These are phyloP conservation scores for Onychostruthus taczanowskii DNA, from an alignment of 2,113 vertebrate genomes.

Conservation along the genomic window DNA sequence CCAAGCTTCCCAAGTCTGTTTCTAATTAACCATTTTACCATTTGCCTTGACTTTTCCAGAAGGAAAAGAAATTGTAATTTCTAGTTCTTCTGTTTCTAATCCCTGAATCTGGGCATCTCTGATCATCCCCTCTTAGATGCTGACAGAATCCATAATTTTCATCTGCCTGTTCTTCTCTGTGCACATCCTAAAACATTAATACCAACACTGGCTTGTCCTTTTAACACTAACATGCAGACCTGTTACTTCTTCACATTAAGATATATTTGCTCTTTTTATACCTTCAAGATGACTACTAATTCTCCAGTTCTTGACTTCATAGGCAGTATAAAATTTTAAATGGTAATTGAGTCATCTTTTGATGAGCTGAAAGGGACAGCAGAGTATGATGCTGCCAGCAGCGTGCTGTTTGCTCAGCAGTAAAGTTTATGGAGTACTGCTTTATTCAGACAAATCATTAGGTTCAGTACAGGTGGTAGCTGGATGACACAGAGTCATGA, in stretches of 20 bases:
- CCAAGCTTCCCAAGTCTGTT: background rate
- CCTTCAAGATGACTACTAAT: background rate
- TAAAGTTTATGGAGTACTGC: slow-evolving; percentile 45
- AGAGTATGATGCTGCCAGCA: background rate
- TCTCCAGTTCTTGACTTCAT: slow-evolving; percentile 20
- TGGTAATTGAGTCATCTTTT: slow-evolving; percentile 51
- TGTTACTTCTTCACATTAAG: slow-evolving; percentile 17
- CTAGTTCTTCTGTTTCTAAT: background rate
- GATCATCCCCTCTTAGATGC: background rate
- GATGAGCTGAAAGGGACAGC: slow-evolving; percentile 19
- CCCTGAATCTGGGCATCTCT: background rate
- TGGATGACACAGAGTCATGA: slow-evolving; percentile 11
- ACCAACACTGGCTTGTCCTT: background rate
- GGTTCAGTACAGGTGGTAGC: slow-evolving; percentile 20
- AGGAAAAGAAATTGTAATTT: background rate
- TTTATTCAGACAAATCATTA: slow-evolving; percentile 48
- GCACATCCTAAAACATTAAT: background rate
- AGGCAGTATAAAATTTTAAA: slow-evolving; percentile 35
- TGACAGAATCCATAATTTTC: background rate
- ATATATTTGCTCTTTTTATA: slow-evolving; percentile 7
- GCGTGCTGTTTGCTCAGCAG: slow-evolving; percentile 46
- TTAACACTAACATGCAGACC: background rate
- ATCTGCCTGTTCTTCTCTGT: background rate
- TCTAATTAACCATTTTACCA: background rate
- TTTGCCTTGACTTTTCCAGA: background rate